phyloP scores from a whole-genome alignment of 37 sponge, comb jelly and placozoan species.

The Sycon ciliatum region DNA sequence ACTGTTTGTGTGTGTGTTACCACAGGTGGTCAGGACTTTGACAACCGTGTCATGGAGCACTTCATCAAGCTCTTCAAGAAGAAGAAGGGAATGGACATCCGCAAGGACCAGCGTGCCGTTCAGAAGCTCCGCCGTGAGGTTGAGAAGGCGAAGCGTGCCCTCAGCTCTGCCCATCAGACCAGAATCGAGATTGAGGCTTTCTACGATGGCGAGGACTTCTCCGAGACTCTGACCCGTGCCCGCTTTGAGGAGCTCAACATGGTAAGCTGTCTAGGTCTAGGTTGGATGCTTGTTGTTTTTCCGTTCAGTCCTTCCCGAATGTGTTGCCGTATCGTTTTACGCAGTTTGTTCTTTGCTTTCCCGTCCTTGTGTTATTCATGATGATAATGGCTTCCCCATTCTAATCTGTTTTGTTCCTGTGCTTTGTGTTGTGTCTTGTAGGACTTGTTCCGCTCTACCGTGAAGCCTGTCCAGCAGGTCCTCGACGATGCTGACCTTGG shows the following conservation, averaged over 20 bases:
- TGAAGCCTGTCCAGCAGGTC: constrained; percentile 91
- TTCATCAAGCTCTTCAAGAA: constrained; percentile 99
- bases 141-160: constrained; percentile 95
- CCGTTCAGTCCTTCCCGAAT: no score
- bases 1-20: no score
- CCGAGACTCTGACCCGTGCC: constrained; percentile 96
- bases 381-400: no score
- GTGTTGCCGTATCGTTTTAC: no score
- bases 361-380: no score
- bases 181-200: constrained; percentile 93
- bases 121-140: constrained; percentile 98
- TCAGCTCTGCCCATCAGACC: constrained; percentile 86
- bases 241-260: constrained; percentile 98
- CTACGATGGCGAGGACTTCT: constrained; percentile 96
- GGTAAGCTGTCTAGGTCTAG: no score
- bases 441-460: constrained; percentile 84
- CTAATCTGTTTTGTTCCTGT: no score
- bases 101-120: constrained; percentile 85
- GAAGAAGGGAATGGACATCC: constrained; percentile 93
- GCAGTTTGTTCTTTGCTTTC: no score
- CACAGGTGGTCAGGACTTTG: constrained; percentile 99
- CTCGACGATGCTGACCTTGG: constrained; percentile 84
- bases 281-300: no score
- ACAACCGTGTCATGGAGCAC: constrained; percentile 97
- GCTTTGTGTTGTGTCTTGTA: no score